Conservation (phyloP, 37 sponge, comb jelly and placozoan genomes). For the Oscarella lobularis region DNA sequence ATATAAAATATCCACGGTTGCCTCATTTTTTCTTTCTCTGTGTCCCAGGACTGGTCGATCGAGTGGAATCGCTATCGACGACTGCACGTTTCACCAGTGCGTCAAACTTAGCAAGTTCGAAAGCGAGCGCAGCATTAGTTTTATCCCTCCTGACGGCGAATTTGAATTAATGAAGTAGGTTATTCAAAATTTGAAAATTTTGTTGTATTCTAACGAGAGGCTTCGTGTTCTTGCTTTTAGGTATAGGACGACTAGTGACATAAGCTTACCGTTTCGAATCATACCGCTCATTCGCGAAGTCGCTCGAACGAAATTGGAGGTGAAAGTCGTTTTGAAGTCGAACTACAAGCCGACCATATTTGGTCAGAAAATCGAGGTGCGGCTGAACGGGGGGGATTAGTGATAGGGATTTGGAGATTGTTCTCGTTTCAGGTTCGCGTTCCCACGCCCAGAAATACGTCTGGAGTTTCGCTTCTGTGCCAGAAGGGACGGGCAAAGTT, state of each 20-base stretch:
- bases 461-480: constrained; percentile 56
- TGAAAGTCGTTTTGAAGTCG: constrained; percentile 78
- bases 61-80: constrained; percentile 78
- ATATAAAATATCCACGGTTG: neutral
- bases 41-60: neutral
- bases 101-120: constrained; percentile 97
- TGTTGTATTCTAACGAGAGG: neutral
- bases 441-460: constrained; percentile 77
- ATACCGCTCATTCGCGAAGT: constrained; percentile 82
- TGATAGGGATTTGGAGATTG: neutral
- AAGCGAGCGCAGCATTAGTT: constrained; percentile 87
- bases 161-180: constrained; percentile 89
- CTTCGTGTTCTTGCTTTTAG: constrained; percentile 14
- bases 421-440: constrained; percentile 37
- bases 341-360: constrained; percentile 52
- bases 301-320: constrained; percentile 79
- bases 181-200: neutral
- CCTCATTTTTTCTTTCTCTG: neutral
- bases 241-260: constrained; percentile 91
- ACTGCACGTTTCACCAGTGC: constrained; percentile 94
- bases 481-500: constrained; percentile 70
- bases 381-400: neutral
- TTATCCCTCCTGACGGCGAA: constrained; percentile 97
- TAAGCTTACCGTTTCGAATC: constrained; percentile 78
- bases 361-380: constrained; percentile 87